A percentile compares a stretch with the other conserved stretches of the same genome.
These are phyloP conservation scores for Tiliacea citrago DNA, from an alignment of 2,888 invertebrate species.

Conservation along the genomic window DNA sequence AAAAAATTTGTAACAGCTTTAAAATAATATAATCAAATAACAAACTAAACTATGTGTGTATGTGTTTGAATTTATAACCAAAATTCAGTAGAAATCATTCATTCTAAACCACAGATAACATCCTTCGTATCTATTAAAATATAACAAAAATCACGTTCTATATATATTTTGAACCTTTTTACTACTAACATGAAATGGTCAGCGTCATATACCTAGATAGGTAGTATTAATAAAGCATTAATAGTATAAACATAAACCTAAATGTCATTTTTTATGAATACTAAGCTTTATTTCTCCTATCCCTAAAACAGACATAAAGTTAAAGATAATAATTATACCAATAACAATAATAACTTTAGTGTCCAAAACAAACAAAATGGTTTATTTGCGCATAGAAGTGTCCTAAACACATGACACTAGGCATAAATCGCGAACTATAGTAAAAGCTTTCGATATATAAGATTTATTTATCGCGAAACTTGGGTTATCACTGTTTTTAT, in stretches of 20 bases:
- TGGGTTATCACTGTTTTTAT: constrained; percentile 57
- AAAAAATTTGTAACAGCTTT: no score
- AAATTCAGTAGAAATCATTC: no score
- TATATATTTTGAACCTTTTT: background rate
- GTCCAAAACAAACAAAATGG: constrained; percentile 12
- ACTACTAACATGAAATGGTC: background rate
- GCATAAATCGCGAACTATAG: constrained; percentile 51
- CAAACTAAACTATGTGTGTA: no score
- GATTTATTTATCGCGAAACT: constrained; percentile 59
- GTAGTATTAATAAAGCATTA: background rate
- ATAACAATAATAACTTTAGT: constrained; percentile 28
- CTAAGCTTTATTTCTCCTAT: background rate
- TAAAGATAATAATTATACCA: constrained; percentile 4
- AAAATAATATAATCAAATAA: no score
- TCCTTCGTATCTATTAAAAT: no score
- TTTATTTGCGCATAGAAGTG: constrained; percentile 32
- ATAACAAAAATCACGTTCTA: no score
- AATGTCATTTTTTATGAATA: constrained; percentile 13
- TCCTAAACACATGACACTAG: constrained; percentile 31
- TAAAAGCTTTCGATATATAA: constrained; percentile 42
- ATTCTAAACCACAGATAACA: no score
- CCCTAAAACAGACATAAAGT: constrained; percentile 10
- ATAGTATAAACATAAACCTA: background rate
- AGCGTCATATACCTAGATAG: background rate
- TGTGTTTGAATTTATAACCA: no score